Conservation (phyloP, 2,113 vertebrate species). For the Burhinus bistriatus region DNA sequence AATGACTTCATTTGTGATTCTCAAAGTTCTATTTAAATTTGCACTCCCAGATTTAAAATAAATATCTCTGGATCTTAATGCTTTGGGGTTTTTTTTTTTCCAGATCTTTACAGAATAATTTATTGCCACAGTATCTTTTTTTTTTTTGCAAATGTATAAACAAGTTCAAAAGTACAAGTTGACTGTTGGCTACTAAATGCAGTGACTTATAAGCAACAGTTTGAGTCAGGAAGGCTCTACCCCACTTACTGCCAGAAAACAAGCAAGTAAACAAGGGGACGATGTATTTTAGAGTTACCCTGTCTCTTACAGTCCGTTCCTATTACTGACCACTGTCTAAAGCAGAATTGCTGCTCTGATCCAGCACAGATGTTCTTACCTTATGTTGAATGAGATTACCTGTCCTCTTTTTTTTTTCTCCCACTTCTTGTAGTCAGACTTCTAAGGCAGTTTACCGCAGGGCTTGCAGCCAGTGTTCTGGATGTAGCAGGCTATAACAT, state of each 20-base stretch:
- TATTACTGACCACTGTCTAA: background rate
- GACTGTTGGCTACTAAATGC: background rate
- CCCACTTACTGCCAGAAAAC: background rate
- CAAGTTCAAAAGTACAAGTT: background rate
- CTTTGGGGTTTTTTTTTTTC: background rate
- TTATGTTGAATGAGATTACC: background rate
- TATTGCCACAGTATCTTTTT: background rate
- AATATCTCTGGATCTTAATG: background rate
- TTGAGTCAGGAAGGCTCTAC: background rate
- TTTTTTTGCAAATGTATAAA: background rate
- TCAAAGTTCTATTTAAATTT: background rate
- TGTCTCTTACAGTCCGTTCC: background rate
- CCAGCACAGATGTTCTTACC: background rate
- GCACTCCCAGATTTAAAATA: background rate
- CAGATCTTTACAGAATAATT: background rate
- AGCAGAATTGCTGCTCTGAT: background rate
- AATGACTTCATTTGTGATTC: background rate
- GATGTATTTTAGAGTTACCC: background rate
- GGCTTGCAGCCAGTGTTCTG: conserved; percentile 26
- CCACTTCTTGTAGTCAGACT: background rate
- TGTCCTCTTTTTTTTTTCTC: background rate
- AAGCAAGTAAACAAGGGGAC: background rate
- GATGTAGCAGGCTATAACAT: background rate
- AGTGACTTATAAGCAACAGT: background rate
- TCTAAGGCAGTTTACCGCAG: background rate